Base-by-base conservation (phyloP, 2,113 vertebrate species). In the Sclerurus mexicanus region DNA sequence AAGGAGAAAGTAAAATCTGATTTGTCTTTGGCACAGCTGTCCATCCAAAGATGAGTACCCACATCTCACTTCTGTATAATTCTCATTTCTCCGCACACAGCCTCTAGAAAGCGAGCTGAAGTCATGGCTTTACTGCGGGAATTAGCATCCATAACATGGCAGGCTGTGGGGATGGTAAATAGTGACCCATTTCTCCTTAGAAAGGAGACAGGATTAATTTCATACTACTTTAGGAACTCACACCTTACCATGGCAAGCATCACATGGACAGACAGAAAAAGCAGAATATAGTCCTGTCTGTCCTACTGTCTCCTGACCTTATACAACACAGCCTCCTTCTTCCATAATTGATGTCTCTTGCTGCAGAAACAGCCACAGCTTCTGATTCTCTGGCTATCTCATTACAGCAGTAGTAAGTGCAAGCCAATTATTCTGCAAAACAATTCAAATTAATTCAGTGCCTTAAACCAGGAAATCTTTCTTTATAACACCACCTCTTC, bases 1-100 rank as follows among this genome's bases (percentile, higher is more conserved):
- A 58, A 94, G 33, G 44, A 90, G 73, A 60, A 87, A 79, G 73
- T 46, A 40, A 79, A 94, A 80, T 90, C 89, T 95, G 87, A 89
- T 94, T 91, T 85, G 39, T 28, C 39, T 81, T 86, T 64, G 37
- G 50, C 4, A 19, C 87, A 84, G 78, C 93, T 87, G 92, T 88
- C 46, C 64, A 24, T 35, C 42, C 63, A 33, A 79, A 84, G 55
- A 84, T 15, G 25, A 91, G 22, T 31, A 59, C 19, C 19, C 52
- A 30, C 50, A 28, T 75, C 56, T 50, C 3, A 2, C 68, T 75
- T 63, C 40, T 83, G 37, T 27, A 16, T 40, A 76, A 76, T 72
- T 85, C 75, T 62, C 35, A 25, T 88, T 92, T 84, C 73, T 76
- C 33, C 25, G 44, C 63, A n/a, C 3, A 7, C 49, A 67, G 50